phyloP scores from a whole-genome alignment of 2,888 invertebrate species.

The Noctuana brunneofusca region DNA sequence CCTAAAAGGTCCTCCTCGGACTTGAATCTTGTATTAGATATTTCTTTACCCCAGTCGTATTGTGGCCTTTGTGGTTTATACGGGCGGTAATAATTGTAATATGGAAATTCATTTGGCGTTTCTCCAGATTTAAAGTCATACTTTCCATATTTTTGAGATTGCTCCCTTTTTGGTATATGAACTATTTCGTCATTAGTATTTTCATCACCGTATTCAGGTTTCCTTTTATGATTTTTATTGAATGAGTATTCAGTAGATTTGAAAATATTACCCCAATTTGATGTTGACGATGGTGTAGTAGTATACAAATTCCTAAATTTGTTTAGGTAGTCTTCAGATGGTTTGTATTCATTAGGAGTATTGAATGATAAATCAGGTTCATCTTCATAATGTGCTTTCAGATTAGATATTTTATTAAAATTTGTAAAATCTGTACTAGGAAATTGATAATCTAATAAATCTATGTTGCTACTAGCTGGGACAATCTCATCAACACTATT shows the following conservation, averaged over 20 bases:
- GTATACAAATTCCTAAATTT: slow-evolving; percentile 60
- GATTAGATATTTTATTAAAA: slow-evolving; percentile 59
- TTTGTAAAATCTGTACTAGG: slow-evolving; percentile 57
- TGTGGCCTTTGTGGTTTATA: slow-evolving; percentile 54
- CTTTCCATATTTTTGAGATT: slow-evolving; percentile 53
- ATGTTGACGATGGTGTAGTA: slow-evolving; percentile 53
- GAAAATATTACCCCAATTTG: slow-evolving; percentile 66
- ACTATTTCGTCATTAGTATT: slow-evolving; percentile 58
- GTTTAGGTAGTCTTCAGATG: slow-evolving; percentile 56
- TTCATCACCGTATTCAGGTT: slow-evolving; percentile 52
- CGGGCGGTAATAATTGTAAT: slow-evolving; percentile 51
- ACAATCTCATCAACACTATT: slow-evolving; percentile 60
- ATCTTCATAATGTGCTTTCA: slow-evolving; percentile 46
- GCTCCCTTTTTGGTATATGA: slow-evolving; percentile 66
- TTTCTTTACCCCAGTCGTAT: slow-evolving; percentile 63
- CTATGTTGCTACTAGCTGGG: slow-evolving; percentile 66
- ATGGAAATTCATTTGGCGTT: slow-evolving; percentile 56
- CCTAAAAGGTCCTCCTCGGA: slow-evolving; percentile 75
- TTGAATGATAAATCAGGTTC: slow-evolving; percentile 46
- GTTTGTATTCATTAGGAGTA: slow-evolving; percentile 52
- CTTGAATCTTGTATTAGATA: slow-evolving; percentile 61
- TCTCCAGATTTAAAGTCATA: slow-evolving; percentile 45
- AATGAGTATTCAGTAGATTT: slow-evolving; percentile 59
- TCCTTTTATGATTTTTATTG: slow-evolving; percentile 55
- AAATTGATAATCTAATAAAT: slow-evolving; percentile 57